Base-by-base conservation (phyloP, 2,797 vertebrate genomes). In the Oreonectes daqikongensis region DNA sequence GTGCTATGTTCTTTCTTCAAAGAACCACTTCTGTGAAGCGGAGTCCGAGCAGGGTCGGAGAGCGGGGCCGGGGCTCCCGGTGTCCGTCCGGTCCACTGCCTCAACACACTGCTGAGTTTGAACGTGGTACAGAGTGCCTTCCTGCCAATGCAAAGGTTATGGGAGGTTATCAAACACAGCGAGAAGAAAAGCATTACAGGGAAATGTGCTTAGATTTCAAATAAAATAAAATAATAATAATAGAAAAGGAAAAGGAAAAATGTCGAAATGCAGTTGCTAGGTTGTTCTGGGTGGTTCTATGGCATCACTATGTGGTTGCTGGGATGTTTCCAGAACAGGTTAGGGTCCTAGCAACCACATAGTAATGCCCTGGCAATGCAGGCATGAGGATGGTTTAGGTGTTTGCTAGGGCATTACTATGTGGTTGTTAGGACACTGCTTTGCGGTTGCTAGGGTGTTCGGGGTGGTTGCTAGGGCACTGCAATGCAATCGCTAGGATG, bases 1-100 rank as follows among this genome's bases (percentile, higher is more conserved):
- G 7, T 80, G 44, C 44, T 85, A 90, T 1, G 75, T 88, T 81
- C 86, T 91, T 81, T 96, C 95, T 89, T 93, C 91, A 86, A 99
- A 99, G 89, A 95, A 94, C 98, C 97, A 99, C 84, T 93, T 94
- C 85, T 99, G 97, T 72, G 85, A 78, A 42, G 86, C 86, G 0
- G 88, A 93, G 87, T 87, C 48, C 0, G 90, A 87, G 83, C 97
- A 99, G 0, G 93, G 90, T 28, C 89, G 90, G 40, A 99, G 85
- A 5, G 92, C 85, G 0, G 96, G 97, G 2, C 92, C 92, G 1
- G 94, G 92, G n/a, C 61, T 90, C 60, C 92, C 90, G 0, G 86
- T 89, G 72, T 90, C 86, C 0, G 88, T 86, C 0, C 89, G 88
- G 48, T 86, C 88, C 32, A 93, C 53, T 0, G 96, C 97, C 83